These are phyloP conservation scores for Enteromius thamalakanensis DNA, from an alignment of 2,797 vertebrate species.

Conservation along the genomic window DNA sequence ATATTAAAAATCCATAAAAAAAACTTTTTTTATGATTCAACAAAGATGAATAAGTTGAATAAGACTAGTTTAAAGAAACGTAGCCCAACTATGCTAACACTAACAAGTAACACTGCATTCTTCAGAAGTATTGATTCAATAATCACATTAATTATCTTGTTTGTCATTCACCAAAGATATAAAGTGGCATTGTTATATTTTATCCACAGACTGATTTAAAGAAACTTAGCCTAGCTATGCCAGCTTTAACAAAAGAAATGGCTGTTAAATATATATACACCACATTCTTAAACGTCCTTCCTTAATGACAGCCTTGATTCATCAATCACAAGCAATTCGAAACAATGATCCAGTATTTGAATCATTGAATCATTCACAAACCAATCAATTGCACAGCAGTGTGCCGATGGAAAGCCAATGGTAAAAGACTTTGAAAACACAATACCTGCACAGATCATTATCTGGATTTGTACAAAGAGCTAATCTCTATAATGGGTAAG, in stretches of 20 bases:
- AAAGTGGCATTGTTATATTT: background rate
- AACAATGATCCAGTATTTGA: background rate
- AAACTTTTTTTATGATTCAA: background rate
- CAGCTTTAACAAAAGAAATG: background rate
- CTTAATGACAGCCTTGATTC: background rate
- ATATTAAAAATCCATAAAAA: too few relatives aligned
- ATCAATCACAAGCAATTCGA: background rate
- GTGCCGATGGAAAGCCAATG: background rate
- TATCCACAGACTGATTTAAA: background rate
- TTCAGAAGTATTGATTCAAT: background rate
- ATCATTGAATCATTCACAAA: background rate
- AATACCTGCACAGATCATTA: background rate
- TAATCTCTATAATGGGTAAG: constrained; percentile 2
- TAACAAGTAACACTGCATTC: background rate
- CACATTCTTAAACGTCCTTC: background rate
- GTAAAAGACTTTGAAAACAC: background rate
- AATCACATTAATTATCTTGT: background rate
- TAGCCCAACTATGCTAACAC: background rate
- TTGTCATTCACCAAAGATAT: background rate
- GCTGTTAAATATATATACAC: background rate
- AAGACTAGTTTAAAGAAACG: background rate
- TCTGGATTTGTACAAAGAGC: background rate
- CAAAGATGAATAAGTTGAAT: background rate
- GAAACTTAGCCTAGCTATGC: background rate
- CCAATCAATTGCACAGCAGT: background rate